phyloP scores from a whole-genome alignment of 1,140 invertebrate species.

The Drosophila triauraria region DNA sequence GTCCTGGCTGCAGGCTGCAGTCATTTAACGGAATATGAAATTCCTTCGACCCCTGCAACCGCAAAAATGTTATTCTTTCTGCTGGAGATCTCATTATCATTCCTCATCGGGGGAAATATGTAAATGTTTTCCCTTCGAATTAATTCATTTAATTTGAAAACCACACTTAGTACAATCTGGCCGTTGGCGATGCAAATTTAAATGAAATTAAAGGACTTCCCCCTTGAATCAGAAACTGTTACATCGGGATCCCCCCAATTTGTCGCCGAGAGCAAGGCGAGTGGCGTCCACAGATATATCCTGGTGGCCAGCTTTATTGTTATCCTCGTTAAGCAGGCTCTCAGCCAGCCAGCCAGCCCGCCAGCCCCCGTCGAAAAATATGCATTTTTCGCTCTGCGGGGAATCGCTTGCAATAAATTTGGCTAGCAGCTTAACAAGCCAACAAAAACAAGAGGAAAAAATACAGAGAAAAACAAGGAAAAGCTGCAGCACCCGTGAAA shows the following conservation, averaged over 20 bases:
- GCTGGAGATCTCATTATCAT: not conserved
- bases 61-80: not conserved
- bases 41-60: not conserved
- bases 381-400: conserved; percentile 21
- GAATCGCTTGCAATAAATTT: conserved; percentile 55
- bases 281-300: conserved; percentile 16
- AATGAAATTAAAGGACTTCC: not conserved
- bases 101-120: not conserved
- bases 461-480: not conserved
- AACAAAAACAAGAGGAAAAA: conserved; percentile 2
- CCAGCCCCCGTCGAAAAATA: conserved; percentile 12
- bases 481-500: conserved; percentile 13
- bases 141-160: not conserved
- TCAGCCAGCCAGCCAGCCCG: conserved; percentile 2
- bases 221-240: conserved; percentile 1
- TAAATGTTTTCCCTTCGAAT: not conserved
- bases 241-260: not conserved
- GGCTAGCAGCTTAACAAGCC: conserved; percentile 56
- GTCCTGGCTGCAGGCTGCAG: not conserved
- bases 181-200: not conserved
- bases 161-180: no score
- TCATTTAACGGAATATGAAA: conserved; percentile 18
- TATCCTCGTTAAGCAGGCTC: conserved; percentile 41
- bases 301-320: conserved; percentile 34
- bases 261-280: not conserved